Evolutionary conservation across 2,113 vertebrate species (phyloP).

Genomic region (Scomber colias): DNA sequence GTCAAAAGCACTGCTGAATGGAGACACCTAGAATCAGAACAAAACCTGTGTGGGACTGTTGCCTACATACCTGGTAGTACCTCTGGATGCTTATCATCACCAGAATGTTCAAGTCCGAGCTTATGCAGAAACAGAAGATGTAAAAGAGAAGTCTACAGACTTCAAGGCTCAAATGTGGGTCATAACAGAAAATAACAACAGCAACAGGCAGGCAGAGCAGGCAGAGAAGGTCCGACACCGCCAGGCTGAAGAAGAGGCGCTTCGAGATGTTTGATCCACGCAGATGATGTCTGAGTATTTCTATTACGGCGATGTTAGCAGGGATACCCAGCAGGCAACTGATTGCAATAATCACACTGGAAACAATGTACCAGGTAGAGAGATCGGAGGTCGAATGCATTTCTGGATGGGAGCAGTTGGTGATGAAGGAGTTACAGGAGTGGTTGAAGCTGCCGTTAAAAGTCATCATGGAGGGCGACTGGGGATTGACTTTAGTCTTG

Average conservation of each 20-base stretch:
- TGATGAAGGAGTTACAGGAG: not conserved
- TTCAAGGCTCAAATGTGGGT: not conserved
- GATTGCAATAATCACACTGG: conserved; percentile 9
- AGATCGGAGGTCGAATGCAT: not conserved
- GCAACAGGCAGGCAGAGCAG: conserved; percentile 19
- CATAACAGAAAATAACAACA: not conserved
- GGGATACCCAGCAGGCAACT: conserved; percentile 29
- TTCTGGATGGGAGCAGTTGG: not conserved
- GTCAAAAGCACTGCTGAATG: too few species aligned
- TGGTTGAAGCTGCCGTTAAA: not conserved
- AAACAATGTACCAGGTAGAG: not conserved
- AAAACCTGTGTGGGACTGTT: too few species aligned
- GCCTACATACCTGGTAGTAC: conserved; percentile 46
- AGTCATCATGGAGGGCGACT: conserved; percentile 2
- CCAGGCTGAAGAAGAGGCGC: conserved; percentile 45
- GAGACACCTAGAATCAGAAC: too few species aligned
- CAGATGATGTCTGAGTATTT: conserved; percentile 18
- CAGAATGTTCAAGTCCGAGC: conserved; percentile 10
- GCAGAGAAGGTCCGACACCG: conserved; percentile 13
- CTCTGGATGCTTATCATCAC: conserved; percentile 54
- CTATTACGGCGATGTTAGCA: conserved; percentile 18
- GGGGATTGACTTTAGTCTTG: not conserved
- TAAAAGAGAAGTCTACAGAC: conserved; percentile 17
- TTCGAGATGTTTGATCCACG: not conserved
- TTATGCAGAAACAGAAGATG: conserved; percentile 33